Conservation (phyloP, 2,888 invertebrate genomes). For the Ophion costatus region DNA sequence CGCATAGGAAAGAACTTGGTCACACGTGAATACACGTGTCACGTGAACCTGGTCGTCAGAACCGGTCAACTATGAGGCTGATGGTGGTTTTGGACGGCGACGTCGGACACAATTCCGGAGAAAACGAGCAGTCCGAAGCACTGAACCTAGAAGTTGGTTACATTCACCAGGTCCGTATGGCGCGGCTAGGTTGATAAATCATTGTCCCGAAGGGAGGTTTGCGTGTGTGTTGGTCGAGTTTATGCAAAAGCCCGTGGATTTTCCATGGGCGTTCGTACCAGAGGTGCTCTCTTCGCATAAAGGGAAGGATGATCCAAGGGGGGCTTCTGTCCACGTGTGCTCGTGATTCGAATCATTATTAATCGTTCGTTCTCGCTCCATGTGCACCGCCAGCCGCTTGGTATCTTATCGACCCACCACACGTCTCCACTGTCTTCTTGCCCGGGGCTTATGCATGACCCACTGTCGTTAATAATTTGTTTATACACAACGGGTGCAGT, state of each 20-base stretch:
- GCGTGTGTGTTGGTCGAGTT: background rate
- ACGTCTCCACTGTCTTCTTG: conserved; percentile 7
- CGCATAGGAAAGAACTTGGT: conserved; percentile 60
- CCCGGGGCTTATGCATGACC: background rate
- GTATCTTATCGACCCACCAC: background rate
- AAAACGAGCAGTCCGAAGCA: conserved; percentile 64
- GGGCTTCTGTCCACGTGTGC: conserved; percentile 41
- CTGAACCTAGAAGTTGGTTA: conserved; percentile 62
- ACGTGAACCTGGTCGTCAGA: conserved; percentile 77
- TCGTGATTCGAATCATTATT: conserved; percentile 66
- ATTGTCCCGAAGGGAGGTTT: conserved; percentile 22
- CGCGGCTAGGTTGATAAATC: conserved; percentile 62
- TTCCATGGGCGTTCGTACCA: background rate
- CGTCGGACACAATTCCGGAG: conserved; percentile 72
- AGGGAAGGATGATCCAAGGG: background rate
- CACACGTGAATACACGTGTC: conserved; percentile 76
- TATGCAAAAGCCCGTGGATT: background rate
- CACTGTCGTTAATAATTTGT: conserved; percentile 63
- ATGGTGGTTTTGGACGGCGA: conserved; percentile 76
- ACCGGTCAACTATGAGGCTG: conserved; percentile 72
- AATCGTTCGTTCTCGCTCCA: conserved; percentile 57
- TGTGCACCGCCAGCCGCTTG: background rate
- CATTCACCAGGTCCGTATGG: conserved; percentile 38
- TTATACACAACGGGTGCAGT: conserved; percentile 15
- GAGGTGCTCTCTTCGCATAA: background rate